These are phyloP conservation scores for Frankliniella fusca DNA, from an alignment of 2,888 invertebrate genomes.

Conservation along the genomic window DNA sequence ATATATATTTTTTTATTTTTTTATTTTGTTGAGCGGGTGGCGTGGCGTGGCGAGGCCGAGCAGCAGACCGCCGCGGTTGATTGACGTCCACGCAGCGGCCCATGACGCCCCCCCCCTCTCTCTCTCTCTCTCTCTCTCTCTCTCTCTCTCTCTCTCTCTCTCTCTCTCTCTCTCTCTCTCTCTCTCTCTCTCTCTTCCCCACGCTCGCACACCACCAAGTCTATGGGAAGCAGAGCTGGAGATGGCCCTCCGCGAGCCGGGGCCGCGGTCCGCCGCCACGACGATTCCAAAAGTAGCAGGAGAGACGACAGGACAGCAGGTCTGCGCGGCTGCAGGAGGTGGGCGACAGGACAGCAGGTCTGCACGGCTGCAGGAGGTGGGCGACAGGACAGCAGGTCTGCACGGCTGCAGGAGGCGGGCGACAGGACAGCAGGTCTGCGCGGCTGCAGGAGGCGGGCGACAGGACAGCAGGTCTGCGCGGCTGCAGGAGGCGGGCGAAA, in stretches of 20 bases:
- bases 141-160: too few species aligned
- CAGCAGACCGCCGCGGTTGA: background rate
- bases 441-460: too few species aligned
- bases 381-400: background rate
- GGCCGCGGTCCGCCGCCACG: background rate
- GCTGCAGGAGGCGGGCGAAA: background rate
- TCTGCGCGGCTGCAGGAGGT: background rate
- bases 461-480: background rate
- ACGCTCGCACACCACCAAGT: too few species aligned
- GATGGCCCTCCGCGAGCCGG: background rate
- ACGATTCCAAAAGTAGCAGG: background rate
- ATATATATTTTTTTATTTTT: background rate
- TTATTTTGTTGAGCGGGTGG: background rate
- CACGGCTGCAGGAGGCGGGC: background rate
- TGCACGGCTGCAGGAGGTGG: background rate
- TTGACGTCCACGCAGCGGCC: constrained; percentile 10
- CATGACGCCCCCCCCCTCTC: background rate
- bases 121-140: background rate
- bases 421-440: too few species aligned
- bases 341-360: background rate
- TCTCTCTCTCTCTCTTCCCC: too few species aligned
- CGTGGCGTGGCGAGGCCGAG: background rate
- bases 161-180: too few species aligned
- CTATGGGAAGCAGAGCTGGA: too few species aligned
- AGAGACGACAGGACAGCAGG: background rate